These are phyloP conservation scores for Telmatherina bonti DNA, from an alignment of 2,797 vertebrate species.

Conservation along the genomic window DNA sequence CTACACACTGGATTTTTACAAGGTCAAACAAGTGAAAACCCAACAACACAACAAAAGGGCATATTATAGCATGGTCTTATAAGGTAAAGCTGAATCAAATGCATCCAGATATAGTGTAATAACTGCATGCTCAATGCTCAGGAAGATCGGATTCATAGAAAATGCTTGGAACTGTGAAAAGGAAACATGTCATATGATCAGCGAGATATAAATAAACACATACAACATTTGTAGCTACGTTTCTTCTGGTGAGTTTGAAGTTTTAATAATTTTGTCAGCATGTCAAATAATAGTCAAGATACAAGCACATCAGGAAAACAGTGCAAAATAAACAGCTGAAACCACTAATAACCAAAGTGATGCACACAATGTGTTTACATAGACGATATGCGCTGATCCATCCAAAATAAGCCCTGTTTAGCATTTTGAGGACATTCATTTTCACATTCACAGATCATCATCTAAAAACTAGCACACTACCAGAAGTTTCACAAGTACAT, in stretches of 20 bases:
- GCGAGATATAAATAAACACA: conserved; percentile 62
- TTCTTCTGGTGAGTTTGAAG: conserved; percentile 46
- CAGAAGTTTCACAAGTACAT: conserved; percentile 86
- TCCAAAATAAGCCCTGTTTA: conserved; percentile 74
- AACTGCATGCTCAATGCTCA: conserved; percentile 72
- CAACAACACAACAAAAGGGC: conserved; percentile 60
- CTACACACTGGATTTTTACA: conserved; percentile 57
- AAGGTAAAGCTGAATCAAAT: conserved; percentile 56
- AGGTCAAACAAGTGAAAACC: conserved; percentile 59
- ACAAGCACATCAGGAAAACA: conserved; percentile 69
- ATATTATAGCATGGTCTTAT: conserved; percentile 47
- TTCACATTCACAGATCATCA: conserved; percentile 80
- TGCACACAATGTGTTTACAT: conserved; percentile 63
- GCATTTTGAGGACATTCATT: conserved; percentile 78
- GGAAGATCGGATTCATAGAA: conserved; percentile 81
- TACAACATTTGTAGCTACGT: conserved; percentile 68
- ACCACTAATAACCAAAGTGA: conserved; percentile 66
- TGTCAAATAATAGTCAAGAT: conserved; percentile 60
- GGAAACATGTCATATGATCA: conserved; percentile 39
- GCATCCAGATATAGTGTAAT: conserved; percentile 57
- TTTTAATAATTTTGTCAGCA: conserved; percentile 66
- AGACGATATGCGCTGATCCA: conserved; percentile 61
- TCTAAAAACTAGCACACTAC: conserved; percentile 84
- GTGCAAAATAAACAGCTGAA: conserved; percentile 59
- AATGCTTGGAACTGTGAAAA: conserved; percentile 62